Base-by-base conservation (phyloP, 2,113 vertebrate genomes). In the Tupaia chinensis region DNA sequence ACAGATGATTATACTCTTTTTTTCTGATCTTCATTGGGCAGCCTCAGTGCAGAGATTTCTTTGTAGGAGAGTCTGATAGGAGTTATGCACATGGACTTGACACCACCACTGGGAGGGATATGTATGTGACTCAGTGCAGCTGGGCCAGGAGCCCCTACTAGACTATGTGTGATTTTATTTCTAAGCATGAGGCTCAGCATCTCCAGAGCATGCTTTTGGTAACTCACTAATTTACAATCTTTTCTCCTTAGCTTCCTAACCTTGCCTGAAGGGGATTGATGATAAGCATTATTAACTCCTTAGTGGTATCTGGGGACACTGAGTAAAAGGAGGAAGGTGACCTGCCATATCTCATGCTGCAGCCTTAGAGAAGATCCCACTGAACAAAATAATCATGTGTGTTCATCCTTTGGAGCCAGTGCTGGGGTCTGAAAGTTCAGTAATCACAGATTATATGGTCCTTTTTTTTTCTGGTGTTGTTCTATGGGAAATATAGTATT, bases 201-300 rank as follows among this genome's bases (percentile, higher is more conserved):
- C 61, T 66, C 81, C 56, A 29, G 44, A 76, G 54, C 44, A 58
- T 5, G 27, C 73, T 93, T 87, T 56, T 87, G 44, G n/a, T 96
- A 95, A 73, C 11, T 90, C 11, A 82, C 58, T 92, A 63, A 85
- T 76, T 93, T 95, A 61, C 9, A 96, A n/a, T 66, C 65, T 85
- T 97, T 93, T 69, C 54, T 92, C 63, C 25, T 84, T 83, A 95
- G 12, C 29, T 32, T 96, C 15, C 65, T 95, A 91, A 94, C 56
- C 60, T 93, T 95, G 54, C 60, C 60, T 92, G 73, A 76, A 77
- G 58, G 14, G 65, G 29, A 90, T 61, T 61, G 14, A 5, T 65
- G 60, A 82, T 86, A 83, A 95, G 85, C 77, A 19, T 86, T 92
- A 91, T 88, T 97, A 87, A 91, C 78, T 93, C 44, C 32, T 80